Base-by-base conservation (phyloP, 2,888 invertebrate genomes). In the Chironomus riparius region DNA sequence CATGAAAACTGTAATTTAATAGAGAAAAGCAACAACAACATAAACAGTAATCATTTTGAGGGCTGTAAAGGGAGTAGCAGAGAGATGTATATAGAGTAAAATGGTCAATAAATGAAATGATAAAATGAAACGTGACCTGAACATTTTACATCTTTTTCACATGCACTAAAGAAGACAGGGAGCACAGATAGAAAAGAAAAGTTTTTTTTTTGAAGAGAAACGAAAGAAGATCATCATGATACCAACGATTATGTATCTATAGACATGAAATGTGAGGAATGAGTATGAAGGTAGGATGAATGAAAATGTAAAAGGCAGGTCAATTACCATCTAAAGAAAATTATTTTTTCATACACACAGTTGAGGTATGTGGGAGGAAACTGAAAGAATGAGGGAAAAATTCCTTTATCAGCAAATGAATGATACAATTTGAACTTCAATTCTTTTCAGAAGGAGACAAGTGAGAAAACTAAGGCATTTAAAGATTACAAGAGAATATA, bases 91-190 rank as follows among this genome's bases (percentile, higher is more conserved):
- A 50, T 50, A 65, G 21, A 65, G 13, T 18, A 24, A 70, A 70
- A 72, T 72, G 72, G 72, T 72, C 72, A 72, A 72, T 72, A 72
- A 72, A 72, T 71, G 62, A 50, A 28, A 50, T 50, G 61, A 72
- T 72, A 72, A 72, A 72, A 62, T 28, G 72, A 50, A 62, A 72
- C 72, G 72, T 72, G 72, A 72, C 72, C 62, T 62, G 72, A 72
- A 50, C 72, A 61, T 72, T 72, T 72, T 72, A 72, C 72, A 28
- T n/a, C 62, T n/a, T 61, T 65, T 22, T 10, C 10, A 18, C 18
- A 21, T 24, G 21, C 24, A 65, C 21, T 24, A 38, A 38, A 38
- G 22, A 65, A 65, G 13, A 24, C 10, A 24, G 12, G 12, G 6
- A 21, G 18, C 4, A 62, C 6, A 21, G 18, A 22, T 15, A 21